Evolutionary conservation across 2,888 invertebrate species (phyloP).

Genomic region (Pimpla rufipes): DNA sequence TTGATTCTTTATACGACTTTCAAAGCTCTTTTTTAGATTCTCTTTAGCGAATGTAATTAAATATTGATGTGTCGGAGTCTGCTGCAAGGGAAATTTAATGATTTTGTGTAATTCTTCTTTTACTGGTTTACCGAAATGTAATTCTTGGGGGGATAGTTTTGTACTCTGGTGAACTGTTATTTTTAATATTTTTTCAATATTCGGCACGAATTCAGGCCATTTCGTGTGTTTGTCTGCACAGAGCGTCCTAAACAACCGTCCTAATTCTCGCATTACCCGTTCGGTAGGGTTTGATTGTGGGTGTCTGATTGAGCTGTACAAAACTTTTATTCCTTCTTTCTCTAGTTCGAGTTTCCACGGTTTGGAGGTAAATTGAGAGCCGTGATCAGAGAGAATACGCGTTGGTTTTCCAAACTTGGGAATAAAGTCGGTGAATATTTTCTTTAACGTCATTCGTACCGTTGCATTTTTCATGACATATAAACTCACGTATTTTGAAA

Average conservation of each 20-base stretch:
- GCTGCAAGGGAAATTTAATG: no score
- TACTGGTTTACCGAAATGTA: constrained; percentile 45
- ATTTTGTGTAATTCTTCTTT: constrained; percentile 17
- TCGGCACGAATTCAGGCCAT: no score
- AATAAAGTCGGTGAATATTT: constrained; percentile 1
- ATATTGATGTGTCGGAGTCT: no score
- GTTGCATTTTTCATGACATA: no score
- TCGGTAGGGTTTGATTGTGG: constrained; percentile 18
- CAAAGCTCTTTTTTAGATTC: no score
- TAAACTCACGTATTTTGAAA: no score
- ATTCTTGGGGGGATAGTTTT: constrained; percentile 39
- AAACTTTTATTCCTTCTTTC: constrained; percentile 27
- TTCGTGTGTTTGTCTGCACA: no score
- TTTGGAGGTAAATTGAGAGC: constrained; percentile 35
- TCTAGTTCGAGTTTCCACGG: constrained; percentile 20
- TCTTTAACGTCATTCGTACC: no score
- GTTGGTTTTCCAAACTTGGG: constrained; percentile 18
- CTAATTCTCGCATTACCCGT: constrained; percentile 38
- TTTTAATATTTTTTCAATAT: no score
- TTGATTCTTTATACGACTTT: no score
- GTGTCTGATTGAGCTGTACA: constrained; percentile 8
- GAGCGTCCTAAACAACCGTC: no score
- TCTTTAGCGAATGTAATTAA: neutral
- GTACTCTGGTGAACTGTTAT: constrained; percentile 50
- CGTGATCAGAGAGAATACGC: constrained; percentile 37